phyloP scores from a whole-genome alignment of 2,888 invertebrate genomes.

The Rhabditophanes sp. region DNA sequence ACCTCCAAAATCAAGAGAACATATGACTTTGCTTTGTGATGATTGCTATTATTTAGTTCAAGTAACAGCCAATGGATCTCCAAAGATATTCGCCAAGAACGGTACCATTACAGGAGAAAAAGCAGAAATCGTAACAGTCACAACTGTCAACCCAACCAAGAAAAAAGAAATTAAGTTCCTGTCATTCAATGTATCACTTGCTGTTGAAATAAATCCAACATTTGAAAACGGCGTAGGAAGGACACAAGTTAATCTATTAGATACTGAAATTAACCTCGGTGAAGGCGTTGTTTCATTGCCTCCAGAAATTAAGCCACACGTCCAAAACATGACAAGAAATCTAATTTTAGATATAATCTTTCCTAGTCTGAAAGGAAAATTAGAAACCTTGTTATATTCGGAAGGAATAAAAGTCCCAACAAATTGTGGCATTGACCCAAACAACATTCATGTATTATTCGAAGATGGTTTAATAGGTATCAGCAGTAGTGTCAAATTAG shows the following conservation, averaged over 20 bases:
- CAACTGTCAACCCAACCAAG: conserved; percentile 31
- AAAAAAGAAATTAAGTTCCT: conserved; percentile 33
- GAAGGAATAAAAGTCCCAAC: conserved; percentile 32
- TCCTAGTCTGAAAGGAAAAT: conserved; percentile 34
- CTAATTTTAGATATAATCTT: conserved; percentile 31
- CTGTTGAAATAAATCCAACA: conserved; percentile 14
- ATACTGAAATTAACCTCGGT: conserved; percentile 33
- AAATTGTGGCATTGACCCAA: conserved; percentile 37
- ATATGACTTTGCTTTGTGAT: conserved; percentile 32
- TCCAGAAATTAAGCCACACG: background rate
- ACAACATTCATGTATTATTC: conserved; percentile 25
- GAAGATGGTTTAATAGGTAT: too few species aligned
- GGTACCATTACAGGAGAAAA: conserved; percentile 28
- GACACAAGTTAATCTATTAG: conserved; percentile 31
- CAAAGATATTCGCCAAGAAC: conserved; percentile 27
- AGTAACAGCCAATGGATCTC: conserved; percentile 33
- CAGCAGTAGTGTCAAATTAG: too few species aligned
- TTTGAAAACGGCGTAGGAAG: conserved; percentile 21
- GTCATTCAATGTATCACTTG: conserved; percentile 19
- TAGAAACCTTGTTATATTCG: conserved; percentile 33
- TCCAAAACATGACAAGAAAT: background rate
- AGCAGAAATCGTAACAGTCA: conserved; percentile 32
- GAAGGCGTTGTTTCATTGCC: conserved; percentile 34
- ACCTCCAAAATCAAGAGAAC: conserved; percentile 26
- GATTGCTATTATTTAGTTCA: conserved; percentile 37